A percentile compares a stretch with the other conserved stretches of the same genome.
Conservation (phyloP, 2,113 vertebrate species). For the Gracilinanus agilis region DNA sequence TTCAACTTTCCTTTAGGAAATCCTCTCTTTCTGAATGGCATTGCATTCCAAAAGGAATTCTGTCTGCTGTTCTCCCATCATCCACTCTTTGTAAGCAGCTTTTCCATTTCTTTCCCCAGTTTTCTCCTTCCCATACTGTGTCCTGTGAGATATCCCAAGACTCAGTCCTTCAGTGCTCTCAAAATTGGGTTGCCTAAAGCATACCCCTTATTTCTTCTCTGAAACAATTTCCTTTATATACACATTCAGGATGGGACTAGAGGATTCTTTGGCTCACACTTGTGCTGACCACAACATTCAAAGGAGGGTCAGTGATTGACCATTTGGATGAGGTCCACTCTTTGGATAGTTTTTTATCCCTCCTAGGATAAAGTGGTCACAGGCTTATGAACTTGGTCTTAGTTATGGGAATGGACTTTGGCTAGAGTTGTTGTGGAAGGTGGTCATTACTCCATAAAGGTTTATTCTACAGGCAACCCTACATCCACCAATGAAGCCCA, state of each 20-base stretch:
- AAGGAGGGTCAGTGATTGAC: too few species aligned
- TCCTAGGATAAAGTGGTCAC: too few species aligned
- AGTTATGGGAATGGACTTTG: too few species aligned
- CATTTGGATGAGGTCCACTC: too few species aligned
- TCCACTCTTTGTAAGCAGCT: neutral
- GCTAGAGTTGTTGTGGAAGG: too few species aligned
- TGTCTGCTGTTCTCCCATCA: neutral
- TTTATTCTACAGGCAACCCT: too few species aligned
- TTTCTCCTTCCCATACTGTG: neutral
- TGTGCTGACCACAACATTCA: too few species aligned
- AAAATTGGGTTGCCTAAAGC: neutral
- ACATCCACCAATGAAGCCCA: too few species aligned
- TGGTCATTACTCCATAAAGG: too few species aligned
- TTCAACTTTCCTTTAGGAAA: slow-evolving; percentile 5
- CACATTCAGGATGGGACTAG: neutral
- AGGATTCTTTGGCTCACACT: too few species aligned
- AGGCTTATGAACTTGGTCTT: too few species aligned
- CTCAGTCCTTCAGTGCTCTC: neutral
- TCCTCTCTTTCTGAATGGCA: neutral
- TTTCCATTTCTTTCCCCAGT: neutral
- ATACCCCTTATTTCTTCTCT: neutral
- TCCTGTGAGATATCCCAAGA: neutral
- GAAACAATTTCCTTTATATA: neutral
- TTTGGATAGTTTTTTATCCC: too few species aligned
- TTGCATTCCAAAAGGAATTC: slow-evolving; percentile 1